Conservation (phyloP, 1,140 invertebrate species). For the Cheumatopsyche charites region DNA sequence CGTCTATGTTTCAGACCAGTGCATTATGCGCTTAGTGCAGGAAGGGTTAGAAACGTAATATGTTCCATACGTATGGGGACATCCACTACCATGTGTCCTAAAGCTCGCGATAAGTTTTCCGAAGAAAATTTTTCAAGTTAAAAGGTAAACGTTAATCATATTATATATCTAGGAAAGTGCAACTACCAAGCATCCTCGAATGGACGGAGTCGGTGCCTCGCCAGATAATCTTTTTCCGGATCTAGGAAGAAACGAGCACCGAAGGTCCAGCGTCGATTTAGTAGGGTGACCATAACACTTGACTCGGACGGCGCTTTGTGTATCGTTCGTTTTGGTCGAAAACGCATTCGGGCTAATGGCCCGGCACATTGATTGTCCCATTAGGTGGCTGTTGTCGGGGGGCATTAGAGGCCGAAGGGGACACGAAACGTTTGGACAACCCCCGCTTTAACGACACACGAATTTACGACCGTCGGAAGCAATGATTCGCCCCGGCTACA, state of each 20-base stretch:
- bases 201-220: background rate
- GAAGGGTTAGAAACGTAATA: background rate
- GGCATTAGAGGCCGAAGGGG: constrained; percentile 34
- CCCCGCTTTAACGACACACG: constrained; percentile 31
- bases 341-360: constrained; percentile 35
- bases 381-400: constrained; percentile 21
- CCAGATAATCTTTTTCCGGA: background rate
- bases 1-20: constrained; percentile 27
- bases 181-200: too few relatives aligned
- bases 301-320: constrained; percentile 10
- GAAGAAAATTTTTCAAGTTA: background rate
- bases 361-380: constrained; percentile 39
- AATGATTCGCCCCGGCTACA: constrained; percentile 29
- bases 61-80: background rate
- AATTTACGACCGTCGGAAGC: constrained; percentile 33
- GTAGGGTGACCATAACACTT: constrained; percentile 30
- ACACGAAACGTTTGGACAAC: constrained; percentile 25
- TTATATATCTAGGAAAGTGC: too few relatives aligned
- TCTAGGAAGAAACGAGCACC: background rate
- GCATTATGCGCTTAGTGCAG: constrained; percentile 15
- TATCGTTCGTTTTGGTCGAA: constrained; percentile 16
- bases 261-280: background rate
- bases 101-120: background rate
- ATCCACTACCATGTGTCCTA: background rate
- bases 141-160: too few relatives aligned